Evolutionary conservation across 2,888 invertebrate species (phyloP).

Genomic region (Sarcophaga rosellei): DNA sequence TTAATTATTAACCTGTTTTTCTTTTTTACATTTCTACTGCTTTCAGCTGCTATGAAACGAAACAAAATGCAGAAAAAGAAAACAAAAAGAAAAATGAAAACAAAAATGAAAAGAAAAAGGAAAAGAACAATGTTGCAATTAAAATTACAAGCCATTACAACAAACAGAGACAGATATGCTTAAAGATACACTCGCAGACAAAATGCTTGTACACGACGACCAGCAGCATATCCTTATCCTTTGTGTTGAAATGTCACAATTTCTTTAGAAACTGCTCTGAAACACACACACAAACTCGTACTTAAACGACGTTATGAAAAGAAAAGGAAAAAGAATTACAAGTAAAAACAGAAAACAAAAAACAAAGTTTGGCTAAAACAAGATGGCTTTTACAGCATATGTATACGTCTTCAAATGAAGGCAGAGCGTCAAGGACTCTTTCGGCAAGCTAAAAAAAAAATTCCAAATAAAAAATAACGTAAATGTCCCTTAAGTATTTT

Average conservation of each 20-base stretch:
- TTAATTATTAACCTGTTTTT: slow-evolving; percentile 56
- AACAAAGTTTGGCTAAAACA: not conserved
- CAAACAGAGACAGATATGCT: not conserved
- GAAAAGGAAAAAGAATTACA: not conserved
- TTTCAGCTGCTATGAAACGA: not conserved
- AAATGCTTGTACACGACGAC: not conserved
- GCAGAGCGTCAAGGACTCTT: slow-evolving; percentile 30
- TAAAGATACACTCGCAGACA: not conserved
- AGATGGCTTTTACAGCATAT: slow-evolving; percentile 32
- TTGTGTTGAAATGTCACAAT: not conserved
- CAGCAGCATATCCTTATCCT: not conserved
- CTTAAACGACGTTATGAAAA: not conserved
- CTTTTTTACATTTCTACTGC: slow-evolving; percentile 8
- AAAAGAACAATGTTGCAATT: slow-evolving; percentile 49
- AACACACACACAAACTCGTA: not conserved
- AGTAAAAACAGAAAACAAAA: not conserved
- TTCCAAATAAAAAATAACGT: slow-evolving; percentile 15
- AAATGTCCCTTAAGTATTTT: slow-evolving; percentile 54
- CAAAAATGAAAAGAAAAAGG: not conserved
- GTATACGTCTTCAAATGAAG: slow-evolving; percentile 7
- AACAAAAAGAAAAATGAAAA: not conserved
- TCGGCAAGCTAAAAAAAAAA: slow-evolving; percentile 12
- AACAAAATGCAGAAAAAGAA: slow-evolving; percentile 10
- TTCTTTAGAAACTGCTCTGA: not conserved
- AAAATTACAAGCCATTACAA: slow-evolving; percentile 47